These are phyloP conservation scores for Luperina testacea DNA, from an alignment of 2,888 invertebrate genomes.

Conservation along the genomic window DNA sequence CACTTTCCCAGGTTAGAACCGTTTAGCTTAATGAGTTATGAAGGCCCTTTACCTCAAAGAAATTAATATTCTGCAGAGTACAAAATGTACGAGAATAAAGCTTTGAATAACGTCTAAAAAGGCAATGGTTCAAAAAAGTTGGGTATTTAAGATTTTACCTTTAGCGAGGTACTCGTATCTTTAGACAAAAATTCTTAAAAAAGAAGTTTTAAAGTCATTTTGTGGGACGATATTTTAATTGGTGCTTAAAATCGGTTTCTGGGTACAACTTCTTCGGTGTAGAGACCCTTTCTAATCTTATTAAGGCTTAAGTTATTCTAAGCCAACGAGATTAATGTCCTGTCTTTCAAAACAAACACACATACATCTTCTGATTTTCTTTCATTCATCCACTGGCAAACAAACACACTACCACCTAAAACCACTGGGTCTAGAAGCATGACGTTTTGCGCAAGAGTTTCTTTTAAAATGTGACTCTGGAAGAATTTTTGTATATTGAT, in stretches of 20 bases:
- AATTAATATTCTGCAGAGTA: constrained; percentile 71
- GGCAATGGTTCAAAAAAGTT: constrained; percentile 19
- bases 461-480: background rate
- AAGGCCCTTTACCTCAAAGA: constrained; percentile 70
- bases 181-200: background rate
- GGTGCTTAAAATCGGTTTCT: background rate
- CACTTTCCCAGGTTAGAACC: constrained; percentile 73
- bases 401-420: background rate
- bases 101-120: constrained; percentile 43
- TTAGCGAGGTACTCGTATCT: background rate
- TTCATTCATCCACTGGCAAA: background rate
- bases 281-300: background rate
- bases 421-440: background rate
- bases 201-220: background rate
- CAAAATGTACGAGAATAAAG: constrained; percentile 49
- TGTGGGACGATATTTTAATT: background rate
- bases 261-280: background rate
- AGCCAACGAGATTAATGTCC: background rate
- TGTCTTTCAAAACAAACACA: background rate
- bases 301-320: background rate
- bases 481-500: background rate
- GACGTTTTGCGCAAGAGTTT: background rate
- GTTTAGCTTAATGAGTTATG: constrained; percentile 81
- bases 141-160: constrained; percentile 28
- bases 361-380: background rate